These are phyloP conservation scores for Lindbergichthys nudifrons DNA, from an alignment of 2,797 vertebrate genomes.

Conservation along the genomic window DNA sequence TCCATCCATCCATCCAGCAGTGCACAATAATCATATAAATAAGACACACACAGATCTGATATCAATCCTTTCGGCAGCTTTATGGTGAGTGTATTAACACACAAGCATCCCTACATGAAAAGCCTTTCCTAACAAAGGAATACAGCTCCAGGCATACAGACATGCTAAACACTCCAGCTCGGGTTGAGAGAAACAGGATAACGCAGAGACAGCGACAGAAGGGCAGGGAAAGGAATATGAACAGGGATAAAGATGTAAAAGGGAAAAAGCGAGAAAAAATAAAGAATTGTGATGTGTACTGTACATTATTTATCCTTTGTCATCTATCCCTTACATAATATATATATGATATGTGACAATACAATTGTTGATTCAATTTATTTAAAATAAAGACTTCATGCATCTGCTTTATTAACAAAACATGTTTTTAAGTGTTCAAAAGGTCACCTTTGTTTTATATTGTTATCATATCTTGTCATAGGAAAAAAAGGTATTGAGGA, in stretches of 20 bases:
- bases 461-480: not conserved
- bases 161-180: constrained; percentile 13
- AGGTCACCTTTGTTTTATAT: not conserved
- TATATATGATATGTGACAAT: not conserved
- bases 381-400: no score
- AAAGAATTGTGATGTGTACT: no score
- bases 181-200: not conserved
- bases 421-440: not conserved
- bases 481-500: not conserved
- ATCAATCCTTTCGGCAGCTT: no score
- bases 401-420: not conserved
- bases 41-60: no score
- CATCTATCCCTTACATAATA: not conserved
- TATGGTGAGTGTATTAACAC: not conserved
- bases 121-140: not conserved
- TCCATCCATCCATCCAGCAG: no score
- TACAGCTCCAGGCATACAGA: constrained; percentile 17
- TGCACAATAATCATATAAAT: no score
- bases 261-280: no score
- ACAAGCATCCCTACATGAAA: not conserved
- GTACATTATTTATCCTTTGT: no score
- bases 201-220: not conserved
- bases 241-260: not conserved
- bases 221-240: not conserved
- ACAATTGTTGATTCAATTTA: no score